Base-by-base conservation (phyloP, 1,140 invertebrate species). In the Drosophila pallidifrons region DNA sequence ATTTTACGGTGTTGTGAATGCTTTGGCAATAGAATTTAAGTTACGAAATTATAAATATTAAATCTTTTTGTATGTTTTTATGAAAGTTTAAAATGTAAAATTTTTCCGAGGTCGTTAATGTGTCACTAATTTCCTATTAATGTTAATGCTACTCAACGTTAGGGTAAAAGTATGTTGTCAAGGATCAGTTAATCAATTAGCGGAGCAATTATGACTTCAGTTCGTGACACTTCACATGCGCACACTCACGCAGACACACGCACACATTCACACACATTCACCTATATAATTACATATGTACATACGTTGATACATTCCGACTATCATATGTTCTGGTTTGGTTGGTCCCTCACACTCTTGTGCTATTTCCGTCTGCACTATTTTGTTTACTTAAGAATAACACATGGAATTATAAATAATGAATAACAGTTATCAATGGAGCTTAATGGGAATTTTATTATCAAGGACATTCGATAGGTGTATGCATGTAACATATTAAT, bases 401-500 rank as follows among this genome's bases (percentile, higher is more conserved):
- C 13, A 57, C 57, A 61, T 74, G 15, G 49, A 38, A 60, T 73
- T 73, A 52, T 59, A 73, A 67, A 73, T 60, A 74, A 61, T 69
- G 35, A 61, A 69, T 61, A 47, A 60, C 32, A 20, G 47, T 52
- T 74, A 60, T 46, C 38, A 73, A 38, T 55, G 28, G 46, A 15
- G 35, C 20, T 51, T 52, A 45, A 66, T 45, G 46, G 30, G 25
- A 49, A 51, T 43, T 58, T 11, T 45, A 59, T 61, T 46, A 38
- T 16, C 55, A 68, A 60, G 55, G 54, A 58, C 47, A 66, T 54
- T 15, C 30, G 59, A 54, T 32, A 38, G 10, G 35, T 51, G 15
- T 47, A 16, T 41, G n/a, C 41, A 51, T 16, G 8, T 60, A 5
- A 20, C 11, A 13, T 57, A 47, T 35, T 64, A n/a, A 58, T 20